phyloP scores from a whole-genome alignment of 23 tunicate genomes.

The Styela clava region DNA sequence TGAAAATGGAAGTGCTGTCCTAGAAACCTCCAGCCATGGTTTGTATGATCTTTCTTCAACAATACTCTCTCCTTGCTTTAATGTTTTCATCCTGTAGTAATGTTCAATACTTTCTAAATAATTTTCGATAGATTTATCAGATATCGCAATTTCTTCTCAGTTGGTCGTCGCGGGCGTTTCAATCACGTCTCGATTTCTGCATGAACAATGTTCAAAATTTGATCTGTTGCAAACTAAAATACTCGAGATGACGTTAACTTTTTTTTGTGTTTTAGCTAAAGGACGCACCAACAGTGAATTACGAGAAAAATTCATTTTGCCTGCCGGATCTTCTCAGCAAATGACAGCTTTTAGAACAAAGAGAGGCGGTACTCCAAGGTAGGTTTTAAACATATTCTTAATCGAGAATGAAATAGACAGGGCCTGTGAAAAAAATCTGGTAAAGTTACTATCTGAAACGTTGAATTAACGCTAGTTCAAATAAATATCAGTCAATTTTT shows the following conservation, averaged over 20 bases:
- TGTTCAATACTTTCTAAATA: too few relatives aligned
- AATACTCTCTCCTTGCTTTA: too few relatives aligned
- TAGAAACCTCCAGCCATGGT: not conserved
- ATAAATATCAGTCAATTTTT: too few relatives aligned
- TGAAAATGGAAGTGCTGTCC: not conserved
- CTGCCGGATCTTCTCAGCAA: conserved; percentile 64
- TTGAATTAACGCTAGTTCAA: too few relatives aligned
- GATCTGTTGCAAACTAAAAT: too few relatives aligned
- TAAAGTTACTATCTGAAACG: not conserved
- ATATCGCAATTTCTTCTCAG: too few relatives aligned
- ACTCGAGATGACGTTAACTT: too few relatives aligned
- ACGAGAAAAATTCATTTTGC: conserved; percentile 67
- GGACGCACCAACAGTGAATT: conserved; percentile 82
- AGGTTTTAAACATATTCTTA: not conserved
- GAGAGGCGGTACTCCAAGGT: conserved; percentile 27
- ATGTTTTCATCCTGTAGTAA: too few relatives aligned
- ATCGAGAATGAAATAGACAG: not conserved
- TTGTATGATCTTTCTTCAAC: not conserved
- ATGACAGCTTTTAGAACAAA: conserved; percentile 81
- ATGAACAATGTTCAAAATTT: too few relatives aligned
- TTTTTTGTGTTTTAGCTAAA: conserved; percentile 87
- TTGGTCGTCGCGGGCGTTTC: too few relatives aligned
- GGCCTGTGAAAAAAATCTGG: not conserved
- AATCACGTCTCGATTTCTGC: too few relatives aligned
- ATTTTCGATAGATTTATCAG: too few relatives aligned